Base-by-base conservation (phyloP, 2,888 invertebrate species). In the Apodemia duryi region DNA sequence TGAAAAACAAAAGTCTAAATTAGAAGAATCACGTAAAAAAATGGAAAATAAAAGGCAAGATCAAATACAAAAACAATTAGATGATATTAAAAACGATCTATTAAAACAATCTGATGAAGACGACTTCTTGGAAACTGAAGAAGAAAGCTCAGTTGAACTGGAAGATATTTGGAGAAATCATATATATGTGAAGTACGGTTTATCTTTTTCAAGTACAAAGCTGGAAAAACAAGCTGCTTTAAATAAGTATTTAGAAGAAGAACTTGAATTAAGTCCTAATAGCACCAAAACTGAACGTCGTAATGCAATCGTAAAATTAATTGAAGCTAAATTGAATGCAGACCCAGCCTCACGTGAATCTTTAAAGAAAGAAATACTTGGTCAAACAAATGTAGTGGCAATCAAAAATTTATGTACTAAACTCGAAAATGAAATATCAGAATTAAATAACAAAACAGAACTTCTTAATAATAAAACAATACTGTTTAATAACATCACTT, bases 121-220 rank as follows among this genome's bases (percentile, higher is more conserved):
- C 51, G 78, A 77, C 65, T 80, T 80, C 2, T 66, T 71, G 10
- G 83, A 84, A 67, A 79, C 80, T 2, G 83, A 84, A 66, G 76
- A 76, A 68, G 73, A 79, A 66, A 78, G 79, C 63, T 74, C 79
- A 2, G 68, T 85, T n/a, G 88, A 90, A 62, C 71, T 91, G n/a
- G 85, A 86, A 73, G 86, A 88, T 63, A 73, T 91, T 62, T 91
- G 87, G 86, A 85, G 85, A 72, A 78, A 75, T 62, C 83, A 86
- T 63, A 78, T 91, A 10, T 89, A 85, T 69, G 71, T 79, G 43
- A 87, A 86, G 70, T 88, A 88, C 70, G 85, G 84, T 11, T 75
- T 91, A 66, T 78, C 77, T 57, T 70, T 72, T 46, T 71, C 74
- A 32, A 91, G 86, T 66, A 82, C 82, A 2, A 74, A 78, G 13